Conservation (phyloP, 1,140 invertebrate species). For the Drosophila orena region DNA sequence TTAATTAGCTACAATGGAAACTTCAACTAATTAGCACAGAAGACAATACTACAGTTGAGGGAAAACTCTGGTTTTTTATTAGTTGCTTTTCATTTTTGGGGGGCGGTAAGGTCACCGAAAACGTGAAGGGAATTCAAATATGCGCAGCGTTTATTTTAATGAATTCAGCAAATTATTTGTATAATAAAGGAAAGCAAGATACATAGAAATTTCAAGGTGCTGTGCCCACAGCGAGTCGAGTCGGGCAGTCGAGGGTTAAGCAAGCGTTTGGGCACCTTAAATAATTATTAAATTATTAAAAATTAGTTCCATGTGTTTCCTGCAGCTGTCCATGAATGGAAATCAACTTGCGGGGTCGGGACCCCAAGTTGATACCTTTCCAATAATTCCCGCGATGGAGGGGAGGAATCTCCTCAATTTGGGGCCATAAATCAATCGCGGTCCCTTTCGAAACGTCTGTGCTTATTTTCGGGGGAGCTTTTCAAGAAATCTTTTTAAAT, state of each 20-base stretch:
- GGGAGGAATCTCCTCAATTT: slow-evolving; percentile 70
- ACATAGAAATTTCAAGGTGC: slow-evolving; percentile 73
- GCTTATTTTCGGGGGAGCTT: slow-evolving; percentile 32
- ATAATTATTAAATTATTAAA: slow-evolving; percentile 82
- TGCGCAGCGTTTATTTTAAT: slow-evolving; percentile 67
- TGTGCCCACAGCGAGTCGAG: background rate
- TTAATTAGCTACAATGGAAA: slow-evolving; percentile 75
- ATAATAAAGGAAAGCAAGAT: slow-evolving; percentile 32
- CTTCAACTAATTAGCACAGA: slow-evolving; percentile 77
- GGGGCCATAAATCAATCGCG: slow-evolving; percentile 75
- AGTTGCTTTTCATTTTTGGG: background rate
- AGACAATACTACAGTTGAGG: slow-evolving; percentile 42
- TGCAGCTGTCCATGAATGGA: slow-evolving; percentile 70
- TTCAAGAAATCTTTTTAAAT: slow-evolving; percentile 44
- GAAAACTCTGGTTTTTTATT: slow-evolving; percentile 21
- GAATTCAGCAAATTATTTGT: slow-evolving; percentile 69
- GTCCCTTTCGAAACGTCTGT: slow-evolving; percentile 53
- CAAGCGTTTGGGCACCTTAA: slow-evolving; percentile 66
- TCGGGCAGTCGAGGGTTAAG: slow-evolving; percentile 11
- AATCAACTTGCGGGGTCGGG: slow-evolving; percentile 55
- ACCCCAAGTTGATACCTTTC: slow-evolving; percentile 40
- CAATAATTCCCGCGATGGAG: slow-evolving; percentile 30
- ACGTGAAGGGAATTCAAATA: slow-evolving; percentile 63
- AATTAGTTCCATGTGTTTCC: slow-evolving; percentile 79
- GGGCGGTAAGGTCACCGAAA: slow-evolving; percentile 43